A percentile compares a stretch with the other conserved stretches of the same genome.
phyloP scores from a whole-genome alignment of 2,797 vertebrate species.

The Rhabdomys pumilio region DNA sequence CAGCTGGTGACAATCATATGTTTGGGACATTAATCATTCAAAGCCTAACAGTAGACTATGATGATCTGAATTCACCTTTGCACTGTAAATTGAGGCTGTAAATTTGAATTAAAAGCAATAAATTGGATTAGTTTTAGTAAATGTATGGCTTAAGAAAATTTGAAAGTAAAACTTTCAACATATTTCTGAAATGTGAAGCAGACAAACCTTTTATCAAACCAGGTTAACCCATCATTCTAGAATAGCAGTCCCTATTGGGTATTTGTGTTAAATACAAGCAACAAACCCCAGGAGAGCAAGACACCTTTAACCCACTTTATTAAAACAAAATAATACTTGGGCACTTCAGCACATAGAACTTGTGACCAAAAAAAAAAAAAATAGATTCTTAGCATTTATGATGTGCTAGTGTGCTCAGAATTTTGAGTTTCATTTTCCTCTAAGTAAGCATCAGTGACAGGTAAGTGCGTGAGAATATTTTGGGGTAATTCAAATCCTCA shows the following conservation, averaged over 20 bases:
- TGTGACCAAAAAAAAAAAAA: not conserved
- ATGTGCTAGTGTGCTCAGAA: not conserved
- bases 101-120: not conserved
- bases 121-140: slow-evolving; percentile 11
- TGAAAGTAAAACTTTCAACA: slow-evolving; percentile 1
- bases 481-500: not conserved
- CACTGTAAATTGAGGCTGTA: not conserved
- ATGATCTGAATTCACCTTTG: not conserved
- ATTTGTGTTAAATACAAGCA: not conserved
- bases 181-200: slow-evolving; percentile 16
- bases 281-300: not conserved
- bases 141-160: not conserved
- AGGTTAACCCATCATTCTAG: not conserved
- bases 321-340: slow-evolving; percentile 11
- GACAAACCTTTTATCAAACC: not conserved
- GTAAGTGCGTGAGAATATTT: not conserved
- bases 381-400: not conserved
- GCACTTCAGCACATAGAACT: not conserved
- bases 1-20: not conserved
- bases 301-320: not conserved
- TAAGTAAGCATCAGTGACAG: not conserved
- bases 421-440: not conserved
- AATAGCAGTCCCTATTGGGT: not conserved
- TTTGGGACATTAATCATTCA: not conserved
- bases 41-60: not conserved